Evolutionary conservation across 2,888 invertebrate genomes (phyloP), one percentile per base, ranked within the genome.

Genomic region (Opisthograptis luteolata): DNA sequence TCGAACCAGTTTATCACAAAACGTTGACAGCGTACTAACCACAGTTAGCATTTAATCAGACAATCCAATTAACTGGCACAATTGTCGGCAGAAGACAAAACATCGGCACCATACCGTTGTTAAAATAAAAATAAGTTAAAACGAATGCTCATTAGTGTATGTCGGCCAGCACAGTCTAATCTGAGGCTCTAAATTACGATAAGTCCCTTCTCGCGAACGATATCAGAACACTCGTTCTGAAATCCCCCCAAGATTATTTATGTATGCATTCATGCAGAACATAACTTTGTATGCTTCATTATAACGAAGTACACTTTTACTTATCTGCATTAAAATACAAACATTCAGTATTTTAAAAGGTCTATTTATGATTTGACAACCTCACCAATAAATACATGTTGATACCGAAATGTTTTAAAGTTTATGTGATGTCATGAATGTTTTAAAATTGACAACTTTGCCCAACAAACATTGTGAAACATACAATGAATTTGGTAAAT

Each of bases 141-240:
- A 77, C 79, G 75, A 80, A 85, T 81, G 86, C 88, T 89, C 88
- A 89, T 89, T 89, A 88, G 87, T 73, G 86, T 74, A 80, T 80
- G 84, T 83, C 81, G 81, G 79, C 68, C 71, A 78, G 80, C 72
- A 76, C 71, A 78, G 73, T 84, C 88, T 89, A 89, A 89, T 89
- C 88, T 86, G 71, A 64, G 75, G 73, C 84, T 86, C 87, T 88
- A 89, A 89, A 89, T 89, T 87, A 84, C 83, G 89, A 89, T 89
- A 89, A 89, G 83, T 79, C 78, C 75, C 70, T 76, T 77, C 81
- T 80, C 74, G 76, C 78, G 69, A 69, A 76, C 78, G 84, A 86
- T 87, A 89, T 87, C 86, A 73, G 78, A 77, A 84, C 84, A 81
- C 78, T 83, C 85, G 76, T 81, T 81, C 82, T 81, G 79, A 81